phyloP scores from a whole-genome alignment of 2,797 vertebrate genomes.

The Rhinichthys osculus region DNA sequence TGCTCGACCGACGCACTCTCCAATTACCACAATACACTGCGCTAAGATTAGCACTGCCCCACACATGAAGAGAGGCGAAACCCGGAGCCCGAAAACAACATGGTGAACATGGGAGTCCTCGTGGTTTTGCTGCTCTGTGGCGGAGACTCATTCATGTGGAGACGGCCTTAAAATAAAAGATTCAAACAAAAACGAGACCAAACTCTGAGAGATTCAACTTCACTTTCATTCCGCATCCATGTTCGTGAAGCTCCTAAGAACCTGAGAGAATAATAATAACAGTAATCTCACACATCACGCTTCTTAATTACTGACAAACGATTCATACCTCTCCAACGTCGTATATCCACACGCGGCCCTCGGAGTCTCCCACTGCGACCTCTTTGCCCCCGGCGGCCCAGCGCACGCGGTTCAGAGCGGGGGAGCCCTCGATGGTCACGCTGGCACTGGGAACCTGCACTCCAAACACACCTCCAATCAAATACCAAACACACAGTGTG shows the following conservation, averaged over 20 bases:
- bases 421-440: conserved; percentile 91
- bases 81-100: conserved; percentile 57
- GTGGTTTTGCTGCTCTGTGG: conserved; percentile 68
- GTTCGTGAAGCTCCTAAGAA: not conserved
- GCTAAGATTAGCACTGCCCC: conserved; percentile 77
- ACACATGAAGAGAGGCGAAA: conserved; percentile 61
- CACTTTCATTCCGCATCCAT: not conserved
- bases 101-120: conserved; percentile 68
- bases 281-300: not conserved
- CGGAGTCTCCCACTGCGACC: conserved; percentile 96
- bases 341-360: conserved; percentile 96
- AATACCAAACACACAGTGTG: not conserved
- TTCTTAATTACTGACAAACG: not conserved
- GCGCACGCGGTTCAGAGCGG: conserved; percentile 93
- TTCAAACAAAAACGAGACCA: conserved; percentile 63
- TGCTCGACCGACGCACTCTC: conserved; percentile 67
- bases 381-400: conserved; percentile 95
- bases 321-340: conserved; percentile 93
- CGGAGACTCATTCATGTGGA: conserved; percentile 70
- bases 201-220: conserved; percentile 38
- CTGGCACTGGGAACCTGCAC: conserved; percentile 94
- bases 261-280: not conserved
- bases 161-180: conserved; percentile 68
- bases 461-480: conserved; percentile 31
- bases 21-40: conserved; percentile 70